These are phyloP conservation scores for Dynastes hyllus DNA, from an alignment of 2,888 invertebrate genomes.

Conservation along the genomic window DNA sequence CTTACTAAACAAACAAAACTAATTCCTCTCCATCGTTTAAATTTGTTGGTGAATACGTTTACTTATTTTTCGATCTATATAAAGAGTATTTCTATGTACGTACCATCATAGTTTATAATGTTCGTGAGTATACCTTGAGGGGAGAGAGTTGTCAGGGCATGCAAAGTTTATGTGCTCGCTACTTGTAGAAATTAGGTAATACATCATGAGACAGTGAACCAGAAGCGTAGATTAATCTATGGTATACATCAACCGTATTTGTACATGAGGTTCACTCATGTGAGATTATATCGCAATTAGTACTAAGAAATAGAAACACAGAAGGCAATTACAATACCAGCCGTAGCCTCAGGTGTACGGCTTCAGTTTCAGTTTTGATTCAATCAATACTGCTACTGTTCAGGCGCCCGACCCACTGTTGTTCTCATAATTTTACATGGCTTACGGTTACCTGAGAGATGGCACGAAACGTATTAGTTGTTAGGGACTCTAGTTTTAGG, in stretches of 20 bases:
- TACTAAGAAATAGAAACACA: slow-evolving; percentile 59
- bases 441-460: slow-evolving; percentile 52
- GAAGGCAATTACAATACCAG: slow-evolving; percentile 58
- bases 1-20: too few relatives aligned
- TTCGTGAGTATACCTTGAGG: not conserved
- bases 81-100: not conserved
- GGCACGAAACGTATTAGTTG: slow-evolving; percentile 49
- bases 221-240: slow-evolving; percentile 51
- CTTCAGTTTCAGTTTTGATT: slow-evolving; percentile 55
- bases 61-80: not conserved
- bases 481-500: slow-evolving; percentile 12
- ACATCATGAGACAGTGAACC: slow-evolving; percentile 49
- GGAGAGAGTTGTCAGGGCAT: not conserved
- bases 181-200: slow-evolving; percentile 51
- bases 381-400: slow-evolving; percentile 60
- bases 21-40: too few relatives aligned
- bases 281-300: slow-evolving; percentile 60
- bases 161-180: slow-evolving; percentile 48
- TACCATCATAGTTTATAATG: not conserved
- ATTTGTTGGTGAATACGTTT: too few relatives aligned
- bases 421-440: slow-evolving; percentile 45
- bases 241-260: slow-evolving; percentile 45
- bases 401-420: slow-evolving; percentile 47
- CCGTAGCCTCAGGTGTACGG: slow-evolving; percentile 51
- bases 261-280: slow-evolving; percentile 56